Conservation (phyloP, 2,113 vertebrate species). For the Recurvirostra avosetta region DNA sequence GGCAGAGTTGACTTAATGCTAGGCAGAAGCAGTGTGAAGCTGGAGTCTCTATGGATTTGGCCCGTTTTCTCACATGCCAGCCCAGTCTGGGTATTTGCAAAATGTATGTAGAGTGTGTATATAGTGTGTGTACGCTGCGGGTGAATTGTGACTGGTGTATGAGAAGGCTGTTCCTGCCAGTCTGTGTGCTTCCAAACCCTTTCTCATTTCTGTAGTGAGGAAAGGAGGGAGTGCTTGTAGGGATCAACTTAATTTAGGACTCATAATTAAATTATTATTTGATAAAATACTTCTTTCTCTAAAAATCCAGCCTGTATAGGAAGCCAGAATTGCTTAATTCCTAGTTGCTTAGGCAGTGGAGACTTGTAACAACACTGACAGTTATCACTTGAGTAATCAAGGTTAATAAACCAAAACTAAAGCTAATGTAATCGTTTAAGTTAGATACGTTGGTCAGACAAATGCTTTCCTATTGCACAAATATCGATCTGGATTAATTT, state of each 20-base stretch:
- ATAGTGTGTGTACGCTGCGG: too few species aligned
- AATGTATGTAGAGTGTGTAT: too few species aligned
- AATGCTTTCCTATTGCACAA: neutral
- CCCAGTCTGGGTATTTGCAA: neutral
- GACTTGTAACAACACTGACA: neutral
- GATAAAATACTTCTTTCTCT: neutral
- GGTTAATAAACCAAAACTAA: neutral
- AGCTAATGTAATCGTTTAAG: neutral
- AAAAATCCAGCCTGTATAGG: neutral
- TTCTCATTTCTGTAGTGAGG: neutral
- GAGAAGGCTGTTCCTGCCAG: neutral
- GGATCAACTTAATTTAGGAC: neutral
- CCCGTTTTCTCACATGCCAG: rapidly evolving
- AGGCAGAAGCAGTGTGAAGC: neutral
- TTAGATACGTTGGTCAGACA: neutral
- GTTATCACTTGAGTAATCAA: neutral
- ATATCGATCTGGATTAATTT: neutral
- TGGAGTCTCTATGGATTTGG: neutral
- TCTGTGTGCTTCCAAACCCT: neutral
- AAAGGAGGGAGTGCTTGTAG: neutral
- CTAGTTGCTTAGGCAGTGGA: neutral
- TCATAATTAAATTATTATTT: neutral
- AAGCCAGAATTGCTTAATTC: neutral
- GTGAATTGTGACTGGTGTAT: neutral
- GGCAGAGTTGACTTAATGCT: neutral